Base-by-base conservation (phyloP, 2,888 invertebrate genomes). In the Hyalella azteca region DNA sequence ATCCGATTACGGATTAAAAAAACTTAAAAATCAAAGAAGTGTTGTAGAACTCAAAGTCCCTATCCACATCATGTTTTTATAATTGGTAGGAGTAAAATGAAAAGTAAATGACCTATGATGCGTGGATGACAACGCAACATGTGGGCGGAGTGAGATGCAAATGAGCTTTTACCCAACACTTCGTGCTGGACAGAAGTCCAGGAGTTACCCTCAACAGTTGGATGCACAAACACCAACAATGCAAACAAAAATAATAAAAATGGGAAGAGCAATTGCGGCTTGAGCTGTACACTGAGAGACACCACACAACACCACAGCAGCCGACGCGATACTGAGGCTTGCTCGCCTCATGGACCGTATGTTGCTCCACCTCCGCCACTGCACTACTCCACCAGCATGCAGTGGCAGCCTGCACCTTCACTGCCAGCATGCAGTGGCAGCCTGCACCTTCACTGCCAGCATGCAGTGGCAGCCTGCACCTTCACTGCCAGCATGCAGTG, bases 141-240 rank as follows among this genome's bases (percentile, higher is more conserved):
- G n/a, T n/a, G n/a, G n/a, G n/a, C n/a, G n/a, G n/a, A n/a, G n/a
- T n/a, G n/a, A n/a, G n/a, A n/a, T n/a, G n/a, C n/a, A n/a, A n/a
- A n/a, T n/a, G n/a, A n/a, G n/a, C n/a, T n/a, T n/a, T n/a, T n/a
- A n/a, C n/a, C n/a, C n/a, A n/a, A n/a, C n/a, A n/a, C n/a, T n/a
- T n/a, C n/a, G n/a, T n/a, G n/a, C n/a, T n/a, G n/a, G n/a, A n/a
- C n/a, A n/a, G n/a, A n/a, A n/a, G n/a, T n/a, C n/a, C n/a, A n/a
- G n/a, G n/a, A n/a, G n/a, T n/a, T n/a, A n/a, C n/a, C n/a, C n/a
- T n/a, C 78, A 78, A 78, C 73, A 78, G 66, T 22, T 41, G 66
- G 78, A 48, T 39, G 29, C 54, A 77, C 77, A 59, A 26, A 48
- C 73, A 73, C 73, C 22, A 66, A 48, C 26, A 36, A 22, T 73